Conservation (phyloP, 2,888 invertebrate species). For the Epiperipatus broadwayi region DNA sequence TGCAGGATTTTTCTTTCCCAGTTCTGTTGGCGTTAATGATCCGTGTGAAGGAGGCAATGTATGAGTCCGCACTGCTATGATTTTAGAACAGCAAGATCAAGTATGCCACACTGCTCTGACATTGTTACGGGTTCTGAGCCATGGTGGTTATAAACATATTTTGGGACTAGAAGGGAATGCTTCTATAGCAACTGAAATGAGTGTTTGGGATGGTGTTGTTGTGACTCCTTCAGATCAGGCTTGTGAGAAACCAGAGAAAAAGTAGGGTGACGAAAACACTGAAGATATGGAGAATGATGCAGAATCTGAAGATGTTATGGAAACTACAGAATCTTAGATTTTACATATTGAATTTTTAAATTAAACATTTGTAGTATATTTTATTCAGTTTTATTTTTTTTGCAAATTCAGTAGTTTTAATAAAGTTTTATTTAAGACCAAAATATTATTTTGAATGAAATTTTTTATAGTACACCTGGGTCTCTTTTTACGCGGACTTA, state of each 20-base stretch:
- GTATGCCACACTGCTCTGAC: constrained; percentile 89
- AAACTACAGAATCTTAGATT: too few relatives aligned
- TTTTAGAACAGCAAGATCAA: constrained; percentile 63
- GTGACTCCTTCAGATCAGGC: constrained; percentile 86
- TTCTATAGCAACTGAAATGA: constrained; percentile 62
- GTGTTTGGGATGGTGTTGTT: constrained; percentile 88
- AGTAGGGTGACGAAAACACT: constrained; percentile 42
- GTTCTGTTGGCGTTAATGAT: constrained; percentile 55
- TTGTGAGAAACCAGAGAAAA: constrained; percentile 58
- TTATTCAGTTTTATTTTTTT: too few relatives aligned
- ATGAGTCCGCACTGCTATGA: constrained; percentile 71
- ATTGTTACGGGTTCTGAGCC: constrained; percentile 64
- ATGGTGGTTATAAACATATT: constrained; percentile 82
- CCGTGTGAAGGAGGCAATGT: constrained; percentile 79
- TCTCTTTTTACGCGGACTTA: too few relatives aligned
- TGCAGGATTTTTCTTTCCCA: constrained; percentile 83
- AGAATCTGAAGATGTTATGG: constrained; percentile 25
- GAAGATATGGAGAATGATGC: constrained; percentile 27
- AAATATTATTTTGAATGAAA: too few relatives aligned
- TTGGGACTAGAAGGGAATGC: constrained; percentile 42
- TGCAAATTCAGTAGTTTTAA: too few relatives aligned
- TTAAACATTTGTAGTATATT: too few relatives aligned
- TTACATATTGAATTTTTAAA: too few relatives aligned
- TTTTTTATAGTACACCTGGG: too few relatives aligned
- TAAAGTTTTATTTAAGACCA: too few relatives aligned